Base-by-base conservation (phyloP, 2,797 vertebrate species). In the Xenentodon cancila region DNA sequence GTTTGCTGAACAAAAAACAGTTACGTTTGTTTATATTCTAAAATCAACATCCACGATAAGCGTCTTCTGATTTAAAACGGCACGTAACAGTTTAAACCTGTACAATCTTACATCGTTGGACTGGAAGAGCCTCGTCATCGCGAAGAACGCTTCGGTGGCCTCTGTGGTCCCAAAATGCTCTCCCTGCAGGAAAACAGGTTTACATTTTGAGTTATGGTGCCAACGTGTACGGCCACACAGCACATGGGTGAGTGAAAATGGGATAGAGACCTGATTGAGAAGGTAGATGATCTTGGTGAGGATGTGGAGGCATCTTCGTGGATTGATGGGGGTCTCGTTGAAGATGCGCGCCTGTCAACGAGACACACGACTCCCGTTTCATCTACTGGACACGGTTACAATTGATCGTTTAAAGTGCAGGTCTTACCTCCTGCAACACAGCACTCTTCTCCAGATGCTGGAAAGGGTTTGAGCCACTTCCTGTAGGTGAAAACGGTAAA, bases 261-360 rank as follows among this genome's bases (percentile, higher is more conserved):
- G 30, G 7, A 7, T 13, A 37, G 20, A 32, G 64, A 98, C 97
- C 96, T 98, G 97, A 92, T 99, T 99, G 75, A 99, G 93, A 76
- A 99, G 92, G 91, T 99, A 98, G 34, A 99, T 96, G 50, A 99
- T 98, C 93, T 98, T 99, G 81, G 97, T 99, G 19, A 99, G 95
- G 74, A 99, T 99, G 86, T 99, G 97, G 34, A 99, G 94, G 75
- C 97, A 99, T 97, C 96, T 93, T 74, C 96, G 91, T 7, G 97
- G 97, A 76, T 99, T 99, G 81, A 99, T 97, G 0, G 97, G 97
- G 0, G 97, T 99, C 91, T 98, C 97, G 9, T 99, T 99, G 77
- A 99, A 99, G 77, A 99, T 93, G 3, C 97, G 95, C 19, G 97
- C 97, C 97, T 99, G 71, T 0, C 2, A 65, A 83, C 5, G 18